Base-by-base conservation (phyloP, 1,140 invertebrate species). In the Maconellicoccus hirsutus region DNA sequence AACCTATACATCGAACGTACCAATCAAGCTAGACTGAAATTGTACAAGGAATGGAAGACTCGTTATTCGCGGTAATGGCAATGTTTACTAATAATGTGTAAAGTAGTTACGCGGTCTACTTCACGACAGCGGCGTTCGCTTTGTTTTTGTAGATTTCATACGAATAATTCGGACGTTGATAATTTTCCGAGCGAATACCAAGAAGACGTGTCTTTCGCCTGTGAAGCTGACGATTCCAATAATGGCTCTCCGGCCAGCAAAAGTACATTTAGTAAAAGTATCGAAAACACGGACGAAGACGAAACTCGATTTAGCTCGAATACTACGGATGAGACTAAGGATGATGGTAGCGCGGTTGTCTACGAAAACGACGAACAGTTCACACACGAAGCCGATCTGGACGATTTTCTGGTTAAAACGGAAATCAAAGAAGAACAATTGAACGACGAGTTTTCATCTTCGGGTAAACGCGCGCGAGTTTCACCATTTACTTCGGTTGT, bases 1-100 rank as follows among this genome's bases (percentile, higher is more conserved):
- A 66, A 23, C 16, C 2, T 25, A 14, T 66, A 66, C 25, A 66
- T 66, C 10, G 22, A 26, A 10, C 25, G 61, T 0, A 71, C 63
- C 6, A 72, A 72, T 52, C 29, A 66, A 27, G 63, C 70, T 27
- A 70, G 70, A 70, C 66, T 72, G 26, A 72, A 72, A 72, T 66
- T 72, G 52, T 72, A 38, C 70, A 42, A 69, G 1, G 72, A 71
- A n/a, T 73, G 70, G 70, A 70, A 16, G 16, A 19, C 3, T 6
- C 16, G n/a, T 16, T 7, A 22, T 16, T n/a, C 16, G 16, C 3
- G 16, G 52, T 59, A 59, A 59, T 22, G 16, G n/a, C n/a, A 59
- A 7, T 22, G 3, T 16, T 59, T 59, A 19, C n/a, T n/a, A n/a
- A n/a, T n/a, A n/a, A n/a, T n/a, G n/a, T n/a, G n/a, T n/a, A n/a